Base-by-base conservation (phyloP, 2,113 vertebrate genomes). In the Cettia cetti region DNA sequence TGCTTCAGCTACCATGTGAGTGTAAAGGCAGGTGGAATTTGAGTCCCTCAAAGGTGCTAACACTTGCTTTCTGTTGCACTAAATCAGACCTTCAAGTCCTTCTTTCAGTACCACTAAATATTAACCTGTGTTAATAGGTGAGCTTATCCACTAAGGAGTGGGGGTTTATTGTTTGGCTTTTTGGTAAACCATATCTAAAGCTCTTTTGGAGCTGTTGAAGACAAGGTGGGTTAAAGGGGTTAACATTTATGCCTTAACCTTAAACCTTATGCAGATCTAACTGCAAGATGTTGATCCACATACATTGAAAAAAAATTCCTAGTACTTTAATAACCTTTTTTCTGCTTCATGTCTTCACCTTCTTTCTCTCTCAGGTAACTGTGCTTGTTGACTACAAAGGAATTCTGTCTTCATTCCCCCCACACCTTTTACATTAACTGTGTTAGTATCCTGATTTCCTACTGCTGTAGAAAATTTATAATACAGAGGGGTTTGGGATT, bases 401-500 rank as follows among this genome's bases (percentile, higher is more conserved):
- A 63, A 5, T 89, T 90, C 50, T 75, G 37, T 78, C 35, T 33
- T 90, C 9, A 1, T 75, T 18, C 8, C 7, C 2, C 8, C 1
- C 2, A 9, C 2, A 6, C 9, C 11, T 85, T 80, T 72, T 71
- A 42, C 6, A 11, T 84, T 30, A 68, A 39, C n/a, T 68, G 1
- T 60, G 14, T 39, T 50, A 30, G 3, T 71, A 77, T 72, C 53
- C 22, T 79, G 47, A 40, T 91, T 76, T 82, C 31, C 21, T 60
- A 13, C 69, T 75, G 3, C 47, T 70, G 11, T 47, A 40, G 37
- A 26, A 79, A 85, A 85, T 79, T 4, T 40, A 26, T 42, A n/a
- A 23, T n/a, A n/a, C 40, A 24, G 6, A 33, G 7, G 6, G 8
- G 2, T 2, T 26, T 31, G 27, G 10, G 3, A 0, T 2, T 61